Evolutionary conservation across 2,888 invertebrate genomes (phyloP).

Genomic region (Meteorus cinctellus): DNA sequence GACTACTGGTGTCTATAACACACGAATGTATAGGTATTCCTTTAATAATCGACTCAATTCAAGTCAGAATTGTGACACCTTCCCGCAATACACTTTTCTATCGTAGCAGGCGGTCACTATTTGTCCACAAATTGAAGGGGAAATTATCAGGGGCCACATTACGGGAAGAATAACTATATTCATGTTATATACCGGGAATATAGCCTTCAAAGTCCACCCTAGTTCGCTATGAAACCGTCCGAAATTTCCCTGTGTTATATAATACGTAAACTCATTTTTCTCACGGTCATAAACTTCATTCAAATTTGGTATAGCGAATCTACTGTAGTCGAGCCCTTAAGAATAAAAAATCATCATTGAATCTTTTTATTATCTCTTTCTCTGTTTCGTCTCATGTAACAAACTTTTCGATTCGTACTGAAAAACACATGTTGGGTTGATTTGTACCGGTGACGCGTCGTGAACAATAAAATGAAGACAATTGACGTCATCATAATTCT

Average conservation of each 20-base stretch:
- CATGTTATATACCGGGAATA: not conserved
- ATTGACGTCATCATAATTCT: no score
- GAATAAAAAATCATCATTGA: not conserved
- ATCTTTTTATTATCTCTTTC: not conserved
- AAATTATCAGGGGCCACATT: no score
- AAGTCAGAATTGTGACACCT: no score
- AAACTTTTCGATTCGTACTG: no score
- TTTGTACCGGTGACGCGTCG: no score
- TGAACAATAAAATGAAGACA: no score
- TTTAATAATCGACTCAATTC: no score
- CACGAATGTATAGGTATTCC: not conserved
- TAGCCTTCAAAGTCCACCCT: not conserved
- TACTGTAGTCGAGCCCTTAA: not conserved
- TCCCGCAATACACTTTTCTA: no score
- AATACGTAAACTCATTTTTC: not conserved
- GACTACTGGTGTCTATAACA: conserved; percentile 48
- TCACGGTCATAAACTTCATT: conserved; percentile 19
- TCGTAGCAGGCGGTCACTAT: no score
- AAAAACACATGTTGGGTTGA: no score
- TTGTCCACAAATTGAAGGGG: no score
- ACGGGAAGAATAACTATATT: no score
- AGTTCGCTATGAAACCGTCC: not conserved
- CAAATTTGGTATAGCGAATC: not conserved
- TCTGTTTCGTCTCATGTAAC: not conserved
- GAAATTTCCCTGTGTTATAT: not conserved